A percentile compares a stretch with the other conserved stretches of the same genome.
Evolutionary conservation across 2,797 vertebrate species (phyloP).

Genomic region (Sebastes hubbsi): DNA sequence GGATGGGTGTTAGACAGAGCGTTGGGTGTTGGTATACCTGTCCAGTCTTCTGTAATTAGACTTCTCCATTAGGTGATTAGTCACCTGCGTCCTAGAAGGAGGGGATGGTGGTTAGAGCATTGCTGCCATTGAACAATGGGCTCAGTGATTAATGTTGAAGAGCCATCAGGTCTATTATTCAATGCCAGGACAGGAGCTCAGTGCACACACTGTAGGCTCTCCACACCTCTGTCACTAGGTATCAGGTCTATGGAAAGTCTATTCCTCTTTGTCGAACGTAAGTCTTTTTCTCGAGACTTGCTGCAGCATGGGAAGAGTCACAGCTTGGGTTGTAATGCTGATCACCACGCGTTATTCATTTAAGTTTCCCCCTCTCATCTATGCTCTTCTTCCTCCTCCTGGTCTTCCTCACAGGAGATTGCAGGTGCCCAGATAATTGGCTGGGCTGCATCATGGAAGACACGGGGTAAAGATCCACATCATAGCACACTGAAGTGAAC

Average conservation of each 20-base stretch:
- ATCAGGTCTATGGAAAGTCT: neutral
- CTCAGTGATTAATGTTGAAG: conserved; percentile 51
- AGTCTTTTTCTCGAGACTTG: neutral
- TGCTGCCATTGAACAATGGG: conserved; percentile 40
- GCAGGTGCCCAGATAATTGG: conserved; percentile 91
- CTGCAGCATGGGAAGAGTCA: neutral
- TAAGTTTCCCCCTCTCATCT: neutral
- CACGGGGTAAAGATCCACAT: conserved; percentile 85
- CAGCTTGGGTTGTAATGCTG: neutral
- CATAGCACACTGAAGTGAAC: neutral
- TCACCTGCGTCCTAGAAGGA: conserved; percentile 49
- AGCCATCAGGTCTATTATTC: conserved; percentile 45
- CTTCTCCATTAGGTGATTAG: conserved; percentile 59
- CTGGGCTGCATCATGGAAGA: conserved; percentile 97
- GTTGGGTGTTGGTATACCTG: conserved; percentile 4
- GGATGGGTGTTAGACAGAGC: neutral
- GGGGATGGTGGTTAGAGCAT: conserved; percentile 12
- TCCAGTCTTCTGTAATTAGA: conserved; percentile 60
- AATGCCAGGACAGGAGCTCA: conserved; percentile 30
- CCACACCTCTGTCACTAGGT: neutral
- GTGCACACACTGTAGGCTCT: neutral
- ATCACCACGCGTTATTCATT: neutral
- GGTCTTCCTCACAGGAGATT: conserved; percentile 83
- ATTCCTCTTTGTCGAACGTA: neutral
- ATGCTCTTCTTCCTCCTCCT: neutral